Percentiles rank a stretch among this genome's conserved stretches.
phyloP scores from a whole-genome alignment of 2,888 invertebrate genomes.

The Lasioglossum lativentre region DNA sequence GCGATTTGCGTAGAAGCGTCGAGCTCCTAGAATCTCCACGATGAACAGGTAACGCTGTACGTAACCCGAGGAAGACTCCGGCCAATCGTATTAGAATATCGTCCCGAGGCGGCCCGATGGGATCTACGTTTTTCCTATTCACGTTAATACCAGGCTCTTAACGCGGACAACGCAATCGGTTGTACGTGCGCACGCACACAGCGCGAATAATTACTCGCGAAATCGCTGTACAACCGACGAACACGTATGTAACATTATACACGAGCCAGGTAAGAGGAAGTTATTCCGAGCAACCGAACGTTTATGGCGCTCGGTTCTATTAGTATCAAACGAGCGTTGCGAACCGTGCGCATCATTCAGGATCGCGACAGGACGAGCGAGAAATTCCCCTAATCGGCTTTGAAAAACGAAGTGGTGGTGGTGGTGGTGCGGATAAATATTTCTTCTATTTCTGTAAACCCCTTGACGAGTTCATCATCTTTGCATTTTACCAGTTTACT shows the following conservation, averaged over 20 bases:
- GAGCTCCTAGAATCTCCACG: constrained; percentile 15
- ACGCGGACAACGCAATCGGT: constrained; percentile 43
- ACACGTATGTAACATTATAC: constrained; percentile 55
- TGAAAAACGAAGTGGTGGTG: constrained; percentile 14
- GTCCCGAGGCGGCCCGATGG: constrained; percentile 42
- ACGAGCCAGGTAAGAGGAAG: constrained; percentile 31
- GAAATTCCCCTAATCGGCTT: constrained; percentile 8
- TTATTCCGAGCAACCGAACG: constrained; percentile 33
- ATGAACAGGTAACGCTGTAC: constrained; percentile 9
- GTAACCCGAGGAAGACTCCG: constrained; percentile 61
- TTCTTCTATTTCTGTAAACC: not conserved
- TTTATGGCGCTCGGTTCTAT: constrained; percentile 32
- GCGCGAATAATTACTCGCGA: constrained; percentile 61
- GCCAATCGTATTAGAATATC: constrained; percentile 59
- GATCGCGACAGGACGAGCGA: constrained; percentile 13
- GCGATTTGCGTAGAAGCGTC: not conserved
- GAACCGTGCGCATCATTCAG: constrained; percentile 29
- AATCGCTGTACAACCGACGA: constrained; percentile 25
- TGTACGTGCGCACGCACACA: constrained; percentile 17
- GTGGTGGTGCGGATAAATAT: not conserved
- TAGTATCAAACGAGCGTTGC: constrained; percentile 41
- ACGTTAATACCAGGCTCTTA: constrained; percentile 48
- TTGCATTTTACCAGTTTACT: not conserved
- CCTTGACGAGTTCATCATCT: not conserved
- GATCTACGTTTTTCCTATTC: constrained; percentile 66